Percentiles rank a stretch among this genome's conserved stretches.
Evolutionary conservation across 1,140 invertebrate genomes (phyloP).

Genomic region (Hormaphis cornu): DNA sequence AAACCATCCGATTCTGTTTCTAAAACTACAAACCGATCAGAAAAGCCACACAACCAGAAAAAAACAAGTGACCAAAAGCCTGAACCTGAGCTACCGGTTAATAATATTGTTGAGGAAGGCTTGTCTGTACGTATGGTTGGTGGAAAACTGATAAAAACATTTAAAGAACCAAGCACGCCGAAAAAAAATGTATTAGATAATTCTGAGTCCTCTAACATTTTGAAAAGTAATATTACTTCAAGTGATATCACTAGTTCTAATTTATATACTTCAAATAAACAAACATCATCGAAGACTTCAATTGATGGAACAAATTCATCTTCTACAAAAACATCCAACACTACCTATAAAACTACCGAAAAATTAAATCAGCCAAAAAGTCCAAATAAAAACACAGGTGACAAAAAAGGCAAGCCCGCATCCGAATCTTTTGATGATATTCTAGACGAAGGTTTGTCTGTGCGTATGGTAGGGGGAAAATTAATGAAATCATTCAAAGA

Average conservation of each 20-base stretch:
- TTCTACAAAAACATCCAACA: not conserved
- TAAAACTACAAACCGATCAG: not conserved
- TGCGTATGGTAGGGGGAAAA: slow-evolving; percentile 35
- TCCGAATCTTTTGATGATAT: not conserved
- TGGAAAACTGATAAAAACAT: slow-evolving; percentile 33
- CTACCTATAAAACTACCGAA: not conserved
- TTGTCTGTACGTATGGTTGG: slow-evolving; percentile 35
- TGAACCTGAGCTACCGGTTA: not conserved
- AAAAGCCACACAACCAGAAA: not conserved
- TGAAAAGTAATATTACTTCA: not conserved
- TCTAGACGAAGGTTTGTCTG: not conserved
- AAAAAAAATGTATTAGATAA: not conserved
- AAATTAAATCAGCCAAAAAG: not conserved
- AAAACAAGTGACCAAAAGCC: not conserved
- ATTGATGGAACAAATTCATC: not conserved
- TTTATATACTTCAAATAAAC: not conserved
- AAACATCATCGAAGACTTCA: not conserved
- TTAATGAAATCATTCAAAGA: slow-evolving; percentile 24
- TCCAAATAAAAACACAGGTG: not conserved
- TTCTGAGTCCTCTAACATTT: not conserved
- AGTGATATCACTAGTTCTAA: not conserved
- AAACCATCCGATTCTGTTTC: not conserved
- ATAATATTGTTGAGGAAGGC: not conserved
- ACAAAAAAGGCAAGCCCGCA: too few species aligned
- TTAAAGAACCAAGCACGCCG: not conserved